A percentile compares a stretch with the other conserved stretches of the same genome.
Evolutionary conservation across 2,113 vertebrate species (phyloP).

Genomic region (Eptesicus fuscus): DNA sequence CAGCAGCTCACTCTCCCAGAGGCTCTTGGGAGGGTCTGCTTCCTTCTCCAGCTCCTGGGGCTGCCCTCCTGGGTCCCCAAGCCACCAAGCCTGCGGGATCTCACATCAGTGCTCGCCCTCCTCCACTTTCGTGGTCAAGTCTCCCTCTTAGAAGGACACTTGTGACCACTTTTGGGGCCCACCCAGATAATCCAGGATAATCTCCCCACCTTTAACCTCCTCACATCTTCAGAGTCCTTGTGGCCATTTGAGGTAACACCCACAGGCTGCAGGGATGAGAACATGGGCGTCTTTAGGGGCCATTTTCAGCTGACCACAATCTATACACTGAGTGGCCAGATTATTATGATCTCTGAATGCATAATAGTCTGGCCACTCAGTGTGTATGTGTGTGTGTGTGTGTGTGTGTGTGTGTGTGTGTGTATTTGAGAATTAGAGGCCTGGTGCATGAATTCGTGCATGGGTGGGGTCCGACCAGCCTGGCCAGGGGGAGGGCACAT

Average conservation of each 20-base stretch:
- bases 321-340: no score
- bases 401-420: no score
- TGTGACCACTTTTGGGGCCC: background rate
- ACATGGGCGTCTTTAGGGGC: background rate
- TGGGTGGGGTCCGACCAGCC: no score
- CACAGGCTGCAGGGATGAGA: background rate
- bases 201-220: background rate
- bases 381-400: no score
- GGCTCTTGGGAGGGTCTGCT: background rate
- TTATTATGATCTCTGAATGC: no score
- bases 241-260: background rate
- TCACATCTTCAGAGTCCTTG: background rate
- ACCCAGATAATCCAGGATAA: background rate
- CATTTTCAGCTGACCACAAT: background rate
- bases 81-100: background rate
- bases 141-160: background rate
- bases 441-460: no score
- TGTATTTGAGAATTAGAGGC: no score
- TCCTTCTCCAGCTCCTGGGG: background rate
- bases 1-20: background rate
- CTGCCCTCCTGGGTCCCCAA: background rate
- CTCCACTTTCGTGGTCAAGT: background rate
- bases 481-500: no score
- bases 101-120: background rate
- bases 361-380: no score